A percentile compares a stretch with the other conserved stretches of the same genome.
Conservation (phyloP, 2,797 vertebrate species). For the Remorina albescens region DNA sequence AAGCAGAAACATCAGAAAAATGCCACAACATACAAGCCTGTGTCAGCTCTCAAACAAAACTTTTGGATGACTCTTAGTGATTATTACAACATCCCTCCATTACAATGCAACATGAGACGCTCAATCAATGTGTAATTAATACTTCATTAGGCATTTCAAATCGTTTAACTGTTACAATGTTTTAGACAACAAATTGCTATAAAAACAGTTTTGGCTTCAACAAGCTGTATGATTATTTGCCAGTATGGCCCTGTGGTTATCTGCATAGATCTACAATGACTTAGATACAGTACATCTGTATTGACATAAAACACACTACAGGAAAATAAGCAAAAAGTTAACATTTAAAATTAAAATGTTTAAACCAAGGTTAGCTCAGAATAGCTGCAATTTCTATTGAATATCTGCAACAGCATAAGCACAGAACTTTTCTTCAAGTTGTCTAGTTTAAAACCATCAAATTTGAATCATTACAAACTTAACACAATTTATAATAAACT, state of each 20-base stretch:
- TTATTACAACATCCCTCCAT: slow-evolving; percentile 13
- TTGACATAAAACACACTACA: slow-evolving; percentile 15
- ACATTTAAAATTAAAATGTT: slow-evolving; percentile 4
- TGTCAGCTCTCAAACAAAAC: not conserved
- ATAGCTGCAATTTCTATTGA: slow-evolving; percentile 1
- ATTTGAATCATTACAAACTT: not conserved
- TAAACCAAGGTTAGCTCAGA: not conserved
- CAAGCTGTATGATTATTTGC: slow-evolving; percentile 27
- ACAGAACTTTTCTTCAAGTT: not conserved
- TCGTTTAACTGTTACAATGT: slow-evolving; percentile 50
- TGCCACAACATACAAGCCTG: not conserved
- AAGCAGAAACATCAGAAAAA: slow-evolving; percentile 10
- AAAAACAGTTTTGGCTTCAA: slow-evolving; percentile 64
- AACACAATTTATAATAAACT: slow-evolving; percentile 1
- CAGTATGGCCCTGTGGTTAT: slow-evolving; percentile 24
- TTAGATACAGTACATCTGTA: slow-evolving; percentile 24
- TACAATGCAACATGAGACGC: slow-evolving; percentile 43
- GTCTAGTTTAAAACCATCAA: not conserved
- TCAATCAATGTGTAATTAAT: slow-evolving; percentile 71
- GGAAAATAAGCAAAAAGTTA: slow-evolving; percentile 1
- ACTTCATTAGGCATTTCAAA: slow-evolving; percentile 67
- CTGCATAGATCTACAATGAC: slow-evolving; percentile 15
- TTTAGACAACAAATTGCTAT: slow-evolving; percentile 30
- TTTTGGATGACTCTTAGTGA: not conserved
- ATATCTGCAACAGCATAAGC: not conserved